Evolutionary conservation across 2,113 vertebrate species (phyloP), one percentile per base, ranked within the genome.

Genomic region (Accipiter cooperii): DNA sequence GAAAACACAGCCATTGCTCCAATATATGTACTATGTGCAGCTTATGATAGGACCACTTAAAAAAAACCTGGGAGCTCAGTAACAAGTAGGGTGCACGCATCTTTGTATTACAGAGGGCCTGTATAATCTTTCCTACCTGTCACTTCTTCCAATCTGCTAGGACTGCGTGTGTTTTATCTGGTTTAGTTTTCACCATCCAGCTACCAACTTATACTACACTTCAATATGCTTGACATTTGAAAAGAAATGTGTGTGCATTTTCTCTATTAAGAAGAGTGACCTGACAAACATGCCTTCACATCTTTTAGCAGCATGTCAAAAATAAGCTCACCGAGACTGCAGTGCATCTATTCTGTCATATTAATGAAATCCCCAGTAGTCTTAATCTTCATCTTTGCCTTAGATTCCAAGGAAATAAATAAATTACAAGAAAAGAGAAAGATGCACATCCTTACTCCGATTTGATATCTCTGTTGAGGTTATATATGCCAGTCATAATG

Each of bases 361-460:
- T 65, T 91, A 96, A 96, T 96, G 51, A 96, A 96, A 96, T 92
- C n/a, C n/a, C 60, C 66, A 66, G 58, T 81, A 96, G 74, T 79
- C 21, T 92, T 33, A 58, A 40, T 65, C 52, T 94, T 95, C 36
- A 63, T 82, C 46, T 91, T 93, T 86, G 47, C 19, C 26, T 65
- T 90, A 60, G 69, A 83, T 80, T 96, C 64, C 52, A 77, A 90
- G 54, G 18, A 94, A 93, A 86, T 78, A 70, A 71, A 82, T 93
- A 75, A 73, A 70, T 71, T 58, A 61, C 54, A 88, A 90, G 21
- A 73, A 60, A 97, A 57, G 22, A 61, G 13, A 51, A 78, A 54
- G 21, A 29, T 1, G 4, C 4, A 19, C 3, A 47, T 29, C 8
- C 25, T 87, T 54, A n/a, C 22, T 70, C 26, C 26, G 18, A 47